phyloP scores from a whole-genome alignment of 2,888 invertebrate genomes.

The Pachymerium ferrugineum region DNA sequence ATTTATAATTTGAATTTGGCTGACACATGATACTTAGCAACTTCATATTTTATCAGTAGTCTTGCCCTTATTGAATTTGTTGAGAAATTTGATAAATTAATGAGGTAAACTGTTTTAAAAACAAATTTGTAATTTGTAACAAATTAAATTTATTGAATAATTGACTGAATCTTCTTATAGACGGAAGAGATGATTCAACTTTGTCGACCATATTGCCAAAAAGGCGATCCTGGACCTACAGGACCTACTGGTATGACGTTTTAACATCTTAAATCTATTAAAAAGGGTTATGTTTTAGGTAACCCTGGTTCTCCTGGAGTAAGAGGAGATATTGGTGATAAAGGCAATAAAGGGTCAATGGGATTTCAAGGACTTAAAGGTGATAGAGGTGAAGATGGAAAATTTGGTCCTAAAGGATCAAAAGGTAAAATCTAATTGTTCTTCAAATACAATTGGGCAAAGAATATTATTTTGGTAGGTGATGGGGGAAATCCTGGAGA shows the following conservation, averaged over 20 bases:
- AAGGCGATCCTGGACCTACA: conserved; percentile 79
- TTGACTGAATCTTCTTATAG: too few relatives aligned
- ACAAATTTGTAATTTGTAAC: too few relatives aligned
- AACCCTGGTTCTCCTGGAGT: too few relatives aligned
- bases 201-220: conserved; percentile 53
- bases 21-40: too few relatives aligned
- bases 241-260: too few relatives aligned
- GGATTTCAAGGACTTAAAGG: conserved; percentile 11
- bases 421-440: background rate
- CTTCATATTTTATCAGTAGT: background rate
- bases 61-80: background rate
- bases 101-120: too few relatives aligned
- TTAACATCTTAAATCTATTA: too few relatives aligned
- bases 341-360: conserved; percentile 43
- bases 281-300: too few relatives aligned
- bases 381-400: background rate
- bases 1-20: too few relatives aligned
- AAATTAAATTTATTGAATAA: too few relatives aligned
- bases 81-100: too few relatives aligned
- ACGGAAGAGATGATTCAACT: background rate
- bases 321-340: conserved; percentile 58
- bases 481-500: conserved; percentile 39
- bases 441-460: background rate
- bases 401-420: background rate
- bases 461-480: too few relatives aligned